Evolutionary conservation across 2,888 invertebrate species (phyloP), one percentile per base, ranked within the genome.

Genomic region (Drosophila pegasa): DNA sequence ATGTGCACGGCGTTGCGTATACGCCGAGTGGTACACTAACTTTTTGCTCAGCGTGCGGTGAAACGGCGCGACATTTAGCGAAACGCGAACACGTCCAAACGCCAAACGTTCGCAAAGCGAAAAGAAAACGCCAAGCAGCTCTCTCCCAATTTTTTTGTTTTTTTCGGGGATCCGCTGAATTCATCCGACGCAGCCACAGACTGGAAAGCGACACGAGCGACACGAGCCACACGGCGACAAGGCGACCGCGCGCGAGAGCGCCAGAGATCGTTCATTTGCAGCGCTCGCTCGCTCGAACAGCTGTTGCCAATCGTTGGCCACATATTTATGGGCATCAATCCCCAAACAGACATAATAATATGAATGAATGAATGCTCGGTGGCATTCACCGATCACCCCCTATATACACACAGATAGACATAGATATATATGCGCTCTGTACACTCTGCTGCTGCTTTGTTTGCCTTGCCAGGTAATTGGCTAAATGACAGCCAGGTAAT

Each of bases 91-190:
- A 88, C 85, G 88, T 85, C 85, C 71, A 85, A 84, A 73, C 88
- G 85, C 85, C 68, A 78, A 84, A 86, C 89, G 82, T 80, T 86
- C 80, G 82, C 81, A 75, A 78, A 79, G 69, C 87, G 89, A 90
- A 89, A 89, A 89, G 80, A 87, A 88, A 68, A 64, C 56, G 55
- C 51, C 51, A 38, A 25, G 10, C 43, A 69, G 50, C 69, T 58
- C 72, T 58, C 72, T 69, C 69, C 41, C 25, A 52, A 58, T 47
- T 37, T 16, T 9, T 60, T 25, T 45, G 5, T 2, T 41, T 25
- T 38, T 43, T 64, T 79, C 77, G 57, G 71, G 83, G 71, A 52
- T 57, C 40, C 43, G 82, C 82, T 81, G 82, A 83, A 87, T 83
- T 87, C 83, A 87, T 63, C 12, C 35, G 57, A 43, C 61, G 33